phyloP scores from a whole-genome alignment of 2,797 vertebrate genomes.

The Poeciliopsis gracilis region DNA sequence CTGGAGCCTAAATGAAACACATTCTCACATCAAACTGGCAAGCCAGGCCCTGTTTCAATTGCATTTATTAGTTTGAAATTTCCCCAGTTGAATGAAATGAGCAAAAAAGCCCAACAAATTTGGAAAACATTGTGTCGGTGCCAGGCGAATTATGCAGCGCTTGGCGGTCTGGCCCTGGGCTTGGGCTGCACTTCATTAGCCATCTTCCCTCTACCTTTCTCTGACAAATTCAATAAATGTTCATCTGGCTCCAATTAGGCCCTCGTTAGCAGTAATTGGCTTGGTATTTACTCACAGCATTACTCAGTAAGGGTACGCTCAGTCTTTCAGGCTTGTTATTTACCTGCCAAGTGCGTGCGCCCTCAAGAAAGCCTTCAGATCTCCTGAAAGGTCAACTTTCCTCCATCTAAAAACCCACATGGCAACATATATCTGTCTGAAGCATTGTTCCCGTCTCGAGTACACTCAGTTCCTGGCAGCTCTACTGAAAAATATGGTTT shows the following conservation, averaged over 20 bases:
- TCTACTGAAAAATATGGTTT: neutral
- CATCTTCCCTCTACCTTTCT: slow-evolving; percentile 71
- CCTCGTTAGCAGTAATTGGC: slow-evolving; percentile 78
- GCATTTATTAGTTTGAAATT: neutral
- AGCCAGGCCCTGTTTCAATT: neutral
- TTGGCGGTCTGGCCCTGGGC: slow-evolving; percentile 30
- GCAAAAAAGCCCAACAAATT: slow-evolving; percentile 32
- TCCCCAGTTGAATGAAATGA: slow-evolving; percentile 19
- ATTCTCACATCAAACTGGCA: slow-evolving; percentile 6
- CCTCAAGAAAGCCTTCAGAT: slow-evolving; percentile 39
- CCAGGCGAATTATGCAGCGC: slow-evolving; percentile 44
- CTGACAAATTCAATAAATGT: slow-evolving; percentile 80
- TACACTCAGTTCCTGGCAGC: slow-evolving; percentile 1
- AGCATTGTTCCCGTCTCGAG: neutral
- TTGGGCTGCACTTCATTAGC: slow-evolving; percentile 67
- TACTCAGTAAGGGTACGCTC: slow-evolving; percentile 59
- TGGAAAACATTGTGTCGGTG: slow-evolving; percentile 39
- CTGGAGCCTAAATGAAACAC: slow-evolving; percentile 10
- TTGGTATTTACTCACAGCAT: slow-evolving; percentile 79
- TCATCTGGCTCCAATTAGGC: slow-evolving; percentile 76
- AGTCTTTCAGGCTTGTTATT: slow-evolving; percentile 45
- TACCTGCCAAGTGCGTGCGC: slow-evolving; percentile 43
- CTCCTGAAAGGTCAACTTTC: slow-evolving; percentile 26
- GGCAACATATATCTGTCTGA: neutral
- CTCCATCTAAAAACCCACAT: slow-evolving; percentile 13